Percentiles rank a stretch among this genome's conserved stretches.
phyloP scores from a whole-genome alignment of 2,888 invertebrate species.

The Drosophila rellima region DNA sequence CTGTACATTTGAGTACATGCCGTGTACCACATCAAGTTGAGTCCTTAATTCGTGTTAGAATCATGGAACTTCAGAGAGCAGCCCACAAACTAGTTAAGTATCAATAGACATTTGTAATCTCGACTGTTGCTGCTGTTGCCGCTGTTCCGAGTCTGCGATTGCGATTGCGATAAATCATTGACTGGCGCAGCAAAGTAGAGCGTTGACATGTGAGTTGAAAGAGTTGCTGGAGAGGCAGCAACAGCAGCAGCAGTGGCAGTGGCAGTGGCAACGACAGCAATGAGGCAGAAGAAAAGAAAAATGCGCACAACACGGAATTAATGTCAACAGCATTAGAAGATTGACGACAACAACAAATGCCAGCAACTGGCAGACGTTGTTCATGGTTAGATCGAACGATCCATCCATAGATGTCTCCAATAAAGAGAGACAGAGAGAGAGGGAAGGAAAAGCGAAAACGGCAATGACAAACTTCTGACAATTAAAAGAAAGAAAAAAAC shows the following conservation, averaged over 20 bases:
- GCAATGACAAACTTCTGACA: conserved; percentile 70
- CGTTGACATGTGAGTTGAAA: conserved; percentile 67
- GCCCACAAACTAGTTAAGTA: conserved; percentile 24
- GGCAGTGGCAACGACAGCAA: conserved; percentile 15
- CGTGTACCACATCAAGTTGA: background rate
- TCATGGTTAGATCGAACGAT: conserved; percentile 37
- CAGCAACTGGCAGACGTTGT: conserved; percentile 36
- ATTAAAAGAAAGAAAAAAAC: conserved; percentile 53
- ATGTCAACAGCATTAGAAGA: conserved; percentile 76
- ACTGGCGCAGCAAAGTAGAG: conserved; percentile 63
- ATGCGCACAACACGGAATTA: conserved; percentile 79
- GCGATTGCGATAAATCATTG: conserved; percentile 66
- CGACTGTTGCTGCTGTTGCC: conserved; percentile 21
- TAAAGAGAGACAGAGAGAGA: background rate
- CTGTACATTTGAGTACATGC: background rate
- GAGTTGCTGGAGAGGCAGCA: conserved; percentile 22
- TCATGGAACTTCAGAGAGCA: conserved; percentile 22
- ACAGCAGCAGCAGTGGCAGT: conserved; percentile 13
- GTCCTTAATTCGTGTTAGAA: conserved; percentile 38
- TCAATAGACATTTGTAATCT: conserved; percentile 55
- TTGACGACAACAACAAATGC: conserved; percentile 66
- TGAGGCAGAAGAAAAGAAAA: conserved; percentile 55
- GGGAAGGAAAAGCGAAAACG: conserved; percentile 44
- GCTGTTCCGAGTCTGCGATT: conserved; percentile 28
- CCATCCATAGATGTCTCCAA: conserved; percentile 23